phyloP scores from a whole-genome alignment of 1,140 invertebrate species.

The Drosophila pseudoananassae region DNA sequence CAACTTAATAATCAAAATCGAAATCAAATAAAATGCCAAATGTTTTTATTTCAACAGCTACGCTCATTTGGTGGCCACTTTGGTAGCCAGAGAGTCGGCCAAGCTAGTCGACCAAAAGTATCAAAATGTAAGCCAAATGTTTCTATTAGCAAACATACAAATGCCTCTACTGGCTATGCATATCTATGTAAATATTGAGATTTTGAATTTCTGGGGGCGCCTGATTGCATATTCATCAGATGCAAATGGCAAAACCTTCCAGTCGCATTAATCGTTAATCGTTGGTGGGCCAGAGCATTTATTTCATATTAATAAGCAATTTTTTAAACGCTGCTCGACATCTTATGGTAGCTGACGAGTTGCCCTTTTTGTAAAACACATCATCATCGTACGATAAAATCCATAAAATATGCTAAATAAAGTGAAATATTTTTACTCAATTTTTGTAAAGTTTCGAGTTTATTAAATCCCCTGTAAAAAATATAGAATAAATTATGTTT shows the following conservation, averaged over 20 bases:
- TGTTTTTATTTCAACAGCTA: constrained; percentile 82
- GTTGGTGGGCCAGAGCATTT: constrained; percentile 76
- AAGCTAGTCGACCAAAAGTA: constrained; percentile 12
- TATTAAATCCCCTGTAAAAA: constrained; percentile 44
- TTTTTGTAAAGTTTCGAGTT: not conserved
- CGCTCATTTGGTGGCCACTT: constrained; percentile 66
- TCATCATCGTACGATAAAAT: constrained; percentile 36
- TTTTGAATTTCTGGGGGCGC: constrained; percentile 13
- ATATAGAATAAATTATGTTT: no score
- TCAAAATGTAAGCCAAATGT: constrained; percentile 47
- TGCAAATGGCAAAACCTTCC: constrained; percentile 72
- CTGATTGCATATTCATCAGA: constrained; percentile 75
- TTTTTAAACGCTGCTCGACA: constrained; percentile 66
- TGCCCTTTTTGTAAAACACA: constrained; percentile 32
- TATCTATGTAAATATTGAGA: constrained; percentile 1
- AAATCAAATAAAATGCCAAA: constrained; percentile 80
- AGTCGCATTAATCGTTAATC: constrained; percentile 74
- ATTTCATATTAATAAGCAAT: constrained; percentile 80
- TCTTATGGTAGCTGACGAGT: constrained; percentile 71
- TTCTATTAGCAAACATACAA: constrained; percentile 63
- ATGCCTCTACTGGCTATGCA: constrained; percentile 4
- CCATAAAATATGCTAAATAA: constrained; percentile 39
- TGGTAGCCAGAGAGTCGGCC: constrained; percentile 19
- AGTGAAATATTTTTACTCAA: not conserved
- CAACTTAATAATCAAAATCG: constrained; percentile 74